These are phyloP conservation scores for Dione vanillae DNA, from an alignment of 2,888 invertebrate genomes.

Conservation along the genomic window DNA sequence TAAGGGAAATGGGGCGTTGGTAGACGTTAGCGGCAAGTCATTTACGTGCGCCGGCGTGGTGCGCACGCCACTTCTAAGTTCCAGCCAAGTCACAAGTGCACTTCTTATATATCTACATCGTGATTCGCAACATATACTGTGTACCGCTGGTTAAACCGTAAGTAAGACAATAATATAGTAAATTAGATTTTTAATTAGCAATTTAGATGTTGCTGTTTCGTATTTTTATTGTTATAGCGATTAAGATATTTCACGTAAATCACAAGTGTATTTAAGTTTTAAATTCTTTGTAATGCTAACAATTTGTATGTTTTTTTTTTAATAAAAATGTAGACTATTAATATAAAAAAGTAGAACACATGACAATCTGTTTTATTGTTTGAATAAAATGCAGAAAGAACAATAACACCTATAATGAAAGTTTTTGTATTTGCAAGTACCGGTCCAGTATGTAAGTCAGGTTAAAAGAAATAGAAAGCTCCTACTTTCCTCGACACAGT, in stretches of 20 bases:
- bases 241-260: background rate
- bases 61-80: conserved; percentile 60
- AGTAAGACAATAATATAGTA: conserved; percentile 5
- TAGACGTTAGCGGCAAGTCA: conserved; percentile 49
- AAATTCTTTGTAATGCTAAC: background rate
- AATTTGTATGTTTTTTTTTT: background rate
- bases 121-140: background rate
- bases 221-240: background rate
- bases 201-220: background rate
- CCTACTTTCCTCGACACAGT: conserved; percentile 36
- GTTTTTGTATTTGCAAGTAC: background rate
- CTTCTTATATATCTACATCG: background rate
- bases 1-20: conserved; percentile 36
- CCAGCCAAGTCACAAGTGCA: conserved; percentile 24
- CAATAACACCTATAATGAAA: conserved; percentile 8
- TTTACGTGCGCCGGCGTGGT: conserved; percentile 57
- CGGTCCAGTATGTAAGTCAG: conserved; percentile 19
- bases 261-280: background rate
- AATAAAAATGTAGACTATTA: background rate
- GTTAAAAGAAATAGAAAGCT: conserved; percentile 34
- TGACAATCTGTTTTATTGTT: background rate
- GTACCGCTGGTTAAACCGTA: conserved; percentile 1
- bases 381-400: background rate
- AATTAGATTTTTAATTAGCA: background rate
- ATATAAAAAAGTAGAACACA: background rate